A percentile compares a stretch with the other conserved stretches of the same genome.
phyloP scores from a whole-genome alignment of 2,888 invertebrate species.

The Watsonalla binaria region DNA sequence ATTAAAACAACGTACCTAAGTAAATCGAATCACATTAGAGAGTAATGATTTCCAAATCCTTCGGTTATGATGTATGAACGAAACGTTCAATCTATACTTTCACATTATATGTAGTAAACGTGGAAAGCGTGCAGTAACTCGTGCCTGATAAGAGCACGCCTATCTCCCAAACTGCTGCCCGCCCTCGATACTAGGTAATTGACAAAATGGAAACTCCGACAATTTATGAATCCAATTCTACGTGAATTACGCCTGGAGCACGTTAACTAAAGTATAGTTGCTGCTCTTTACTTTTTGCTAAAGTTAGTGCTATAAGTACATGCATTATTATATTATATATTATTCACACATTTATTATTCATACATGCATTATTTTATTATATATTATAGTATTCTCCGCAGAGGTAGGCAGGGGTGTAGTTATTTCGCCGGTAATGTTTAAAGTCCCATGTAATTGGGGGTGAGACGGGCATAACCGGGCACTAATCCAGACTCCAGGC shows the following conservation, averaged over 20 bases:
- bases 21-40: too few relatives aligned
- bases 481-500: too few relatives aligned
- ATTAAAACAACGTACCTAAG: too few relatives aligned
- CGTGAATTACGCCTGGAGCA: constrained; percentile 1
- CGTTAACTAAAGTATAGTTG: neutral
- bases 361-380: too few relatives aligned
- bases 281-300: neutral
- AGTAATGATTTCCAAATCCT: neutral
- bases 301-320: neutral
- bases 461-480: too few relatives aligned
- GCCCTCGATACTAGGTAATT: neutral
- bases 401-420: too few relatives aligned
- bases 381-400: too few relatives aligned
- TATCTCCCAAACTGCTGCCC: neutral
- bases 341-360: too few relatives aligned
- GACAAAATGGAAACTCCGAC: neutral
- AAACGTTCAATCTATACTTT: neutral
- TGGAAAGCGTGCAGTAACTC: neutral
- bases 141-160: neutral
- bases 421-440: too few relatives aligned
- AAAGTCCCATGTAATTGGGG: too few relatives aligned
- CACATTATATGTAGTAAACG: neutral
- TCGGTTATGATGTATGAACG: neutral
- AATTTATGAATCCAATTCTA: neutral
- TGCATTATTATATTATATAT: too few relatives aligned